Evolutionary conservation across 2,888 invertebrate species (phyloP), one percentile per base, ranked within the genome.

Genomic region (Boloria selene): DNA sequence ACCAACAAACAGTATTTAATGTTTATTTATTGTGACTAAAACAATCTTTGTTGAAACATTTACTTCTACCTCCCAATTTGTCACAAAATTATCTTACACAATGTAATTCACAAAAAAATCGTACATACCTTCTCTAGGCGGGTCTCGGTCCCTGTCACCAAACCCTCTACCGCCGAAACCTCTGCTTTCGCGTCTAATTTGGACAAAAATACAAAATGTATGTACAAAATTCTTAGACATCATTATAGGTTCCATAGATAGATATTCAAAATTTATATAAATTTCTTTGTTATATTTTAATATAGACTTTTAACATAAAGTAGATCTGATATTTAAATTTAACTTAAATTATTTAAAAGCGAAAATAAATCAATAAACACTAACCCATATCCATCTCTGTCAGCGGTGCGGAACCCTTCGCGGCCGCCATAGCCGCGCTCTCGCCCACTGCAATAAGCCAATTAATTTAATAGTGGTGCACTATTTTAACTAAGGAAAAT

Each of bases 371-470:
- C 22, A n/a, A 52, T 26, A n/a, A 47, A 16, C 31, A 59, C 59
- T 18, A 50, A 68, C 83, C 86, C 68, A 64, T 85, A 82, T 51
- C 83, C 84, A 1, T 82, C 87, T 45, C 85, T 79, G 42, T 88
- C 88, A 0, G 88, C 90, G 0, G 90, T 76, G 55, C 91, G 86
- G 82, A 90, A 91, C 0, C 90, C 91, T 26, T 90, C 90, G 13
- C 91, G 85, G 7, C 90, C 89, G 4, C 90, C 90, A 70, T 87
- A 90, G 3, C 91, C 86, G 31, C 86, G 72, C 17, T 72, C 71
- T 45, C 73, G 68, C 7, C 71, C 74, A 42, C 72, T 69, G 55
- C 45, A 54, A 51, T 5, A 58, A 47, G 44, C 17, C 5, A 18
- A 14, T 44, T 18, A 4, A 18, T 45, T 14, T 45, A 52, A 52